Conservation (phyloP, 2,888 invertebrate species). For the Parnassius apollo region DNA sequence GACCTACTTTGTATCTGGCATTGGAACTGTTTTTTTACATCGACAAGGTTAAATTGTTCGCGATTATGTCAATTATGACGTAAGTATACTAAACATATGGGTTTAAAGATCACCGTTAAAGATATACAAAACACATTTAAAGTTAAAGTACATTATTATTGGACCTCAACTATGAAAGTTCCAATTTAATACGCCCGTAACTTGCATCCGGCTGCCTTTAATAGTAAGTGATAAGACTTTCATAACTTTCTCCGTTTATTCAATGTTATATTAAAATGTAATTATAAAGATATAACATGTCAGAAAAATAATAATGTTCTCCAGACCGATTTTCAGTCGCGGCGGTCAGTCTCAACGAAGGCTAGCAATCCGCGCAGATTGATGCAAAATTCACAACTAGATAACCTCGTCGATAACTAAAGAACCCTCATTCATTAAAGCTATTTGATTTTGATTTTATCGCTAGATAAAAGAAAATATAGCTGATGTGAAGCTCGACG, state of each 20-base stretch:
- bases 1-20: slow-evolving; percentile 9
- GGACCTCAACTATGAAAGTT: slow-evolving; percentile 4
- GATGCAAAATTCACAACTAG: too few relatives aligned
- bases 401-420: too few relatives aligned
- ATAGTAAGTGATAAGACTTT: slow-evolving; percentile 16
- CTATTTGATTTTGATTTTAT: too few relatives aligned
- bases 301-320: too few relatives aligned
- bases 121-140: not conserved
- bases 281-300: not conserved
- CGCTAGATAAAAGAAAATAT: too few relatives aligned
- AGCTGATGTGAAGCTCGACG: too few relatives aligned
- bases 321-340: too few relatives aligned
- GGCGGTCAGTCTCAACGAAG: too few relatives aligned
- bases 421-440: too few relatives aligned
- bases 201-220: slow-evolving; percentile 5
- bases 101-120: not conserved
- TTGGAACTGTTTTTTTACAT: not conserved
- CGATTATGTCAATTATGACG: not conserved
- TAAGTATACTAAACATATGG: not conserved
- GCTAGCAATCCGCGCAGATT: too few relatives aligned
- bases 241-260: slow-evolving; percentile 11
- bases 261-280: not conserved
- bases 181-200: slow-evolving; percentile 3
- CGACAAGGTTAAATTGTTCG: not conserved
- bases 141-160: not conserved